Conservation (phyloP, 2,888 invertebrate genomes). For the Cosmorhoe ocellata region DNA sequence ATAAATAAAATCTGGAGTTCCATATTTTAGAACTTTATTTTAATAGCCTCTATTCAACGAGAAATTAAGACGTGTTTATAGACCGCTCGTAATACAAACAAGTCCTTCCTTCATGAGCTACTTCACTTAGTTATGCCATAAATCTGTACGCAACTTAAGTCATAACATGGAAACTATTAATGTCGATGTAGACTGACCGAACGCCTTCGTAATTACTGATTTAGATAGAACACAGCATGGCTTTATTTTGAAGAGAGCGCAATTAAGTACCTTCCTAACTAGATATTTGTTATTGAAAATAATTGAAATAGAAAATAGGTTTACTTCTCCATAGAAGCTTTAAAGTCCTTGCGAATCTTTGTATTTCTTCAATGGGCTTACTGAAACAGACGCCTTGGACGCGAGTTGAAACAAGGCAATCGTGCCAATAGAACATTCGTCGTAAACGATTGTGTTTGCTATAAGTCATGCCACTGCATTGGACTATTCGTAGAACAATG, state of each 20-base stretch:
- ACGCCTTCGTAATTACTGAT: constrained; percentile 6
- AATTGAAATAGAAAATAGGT: too few relatives aligned
- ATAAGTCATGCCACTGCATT: constrained; percentile 23
- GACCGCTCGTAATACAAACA: constrained; percentile 73
- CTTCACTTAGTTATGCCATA: constrained; percentile 57
- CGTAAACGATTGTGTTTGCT: constrained; percentile 17
- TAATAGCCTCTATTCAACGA: constrained; percentile 79
- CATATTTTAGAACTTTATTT: constrained; percentile 80
- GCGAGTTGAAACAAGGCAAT: constrained; percentile 1
- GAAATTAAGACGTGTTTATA: constrained; percentile 81
- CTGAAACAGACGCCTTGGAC: background rate
- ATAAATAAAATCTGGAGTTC: constrained; percentile 78
- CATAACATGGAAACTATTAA: constrained; percentile 49
- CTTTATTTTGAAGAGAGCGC: background rate
- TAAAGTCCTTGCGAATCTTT: too few relatives aligned
- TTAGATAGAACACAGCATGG: background rate
- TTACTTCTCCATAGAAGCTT: too few relatives aligned
- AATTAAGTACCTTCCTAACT: too few relatives aligned
- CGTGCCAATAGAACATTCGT: constrained; percentile 14
- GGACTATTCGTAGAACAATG: constrained; percentile 53
- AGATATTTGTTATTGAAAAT: too few relatives aligned
- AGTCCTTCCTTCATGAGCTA: constrained; percentile 69
- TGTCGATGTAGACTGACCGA: constrained; percentile 23
- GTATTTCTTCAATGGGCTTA: too few relatives aligned
- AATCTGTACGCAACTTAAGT: constrained; percentile 63